Base-by-base conservation (phyloP, 1,140 invertebrate genomes). In the Scaptomyza graminum region DNA sequence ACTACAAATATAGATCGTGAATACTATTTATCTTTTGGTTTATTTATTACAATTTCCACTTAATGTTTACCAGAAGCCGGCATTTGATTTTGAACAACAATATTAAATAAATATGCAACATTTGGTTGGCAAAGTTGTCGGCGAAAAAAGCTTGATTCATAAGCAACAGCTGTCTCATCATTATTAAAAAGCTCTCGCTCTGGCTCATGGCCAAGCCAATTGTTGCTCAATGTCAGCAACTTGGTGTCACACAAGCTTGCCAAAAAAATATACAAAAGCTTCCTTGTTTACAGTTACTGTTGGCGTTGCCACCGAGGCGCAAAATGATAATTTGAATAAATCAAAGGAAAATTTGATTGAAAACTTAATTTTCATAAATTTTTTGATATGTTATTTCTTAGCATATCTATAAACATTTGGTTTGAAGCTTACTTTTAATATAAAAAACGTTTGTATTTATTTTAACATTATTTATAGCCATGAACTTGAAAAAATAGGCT, bases 101-200 rank as follows among this genome's bases (percentile, higher is more conserved):
- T 9, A 34, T 1, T 31, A 7, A 5, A 41, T 64, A 16, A 51
- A 28, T 41, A 65, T 57, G 25, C n/a, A 61, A 52, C 13, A 41
- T 59, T 54, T 28, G 16, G 25, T 13, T 31, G 5, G 6, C 25
- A 76, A 79, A 55, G 46, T 44, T 64, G 5, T 31, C 12, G 6
- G 9, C 7, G 25, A n/a, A n/a, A 16, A 69, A 85, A 85, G 81
- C 82, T 85, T 67, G 6, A 6, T 0, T 0, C 1, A 16, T n/a
- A 54, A 79, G 75, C 82, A 88, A 87, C 82, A 87, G 82, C 83
- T 87, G 82, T 46, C 74, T 41, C 31, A 31, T 76, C 56, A 61
- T 28, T 16, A 7, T 31, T 5, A 34, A 12, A 65, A 71, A 81
- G 80, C 69, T 76, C 64, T 6, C 6, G 25, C 60, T 31, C 7